phyloP scores from a whole-genome alignment of 2,888 invertebrate species.

The Crioceris asparagi region DNA sequence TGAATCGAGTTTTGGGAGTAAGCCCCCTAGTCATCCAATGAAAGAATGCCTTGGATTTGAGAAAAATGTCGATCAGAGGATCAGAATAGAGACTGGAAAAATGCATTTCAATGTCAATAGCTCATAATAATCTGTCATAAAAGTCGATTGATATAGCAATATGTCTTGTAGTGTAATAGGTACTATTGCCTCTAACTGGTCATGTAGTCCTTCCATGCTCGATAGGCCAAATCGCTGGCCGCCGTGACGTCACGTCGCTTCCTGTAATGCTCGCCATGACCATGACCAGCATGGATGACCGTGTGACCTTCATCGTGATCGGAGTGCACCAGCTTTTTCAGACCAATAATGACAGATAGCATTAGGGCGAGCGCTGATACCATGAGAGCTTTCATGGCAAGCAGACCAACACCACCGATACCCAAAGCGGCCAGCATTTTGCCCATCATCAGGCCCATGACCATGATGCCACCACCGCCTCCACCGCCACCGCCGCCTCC shows the following conservation, averaged over 20 bases:
- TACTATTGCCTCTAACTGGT: background rate
- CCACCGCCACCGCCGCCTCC: constrained; percentile 36
- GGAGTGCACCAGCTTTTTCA: constrained; percentile 56
- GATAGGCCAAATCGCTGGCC: constrained; percentile 34
- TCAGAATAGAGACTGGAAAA: no score
- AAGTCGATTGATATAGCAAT: no score
- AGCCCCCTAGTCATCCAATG: no score
- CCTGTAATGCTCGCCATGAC: constrained; percentile 46
- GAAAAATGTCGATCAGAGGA: no score
- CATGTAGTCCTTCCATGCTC: constrained; percentile 38
- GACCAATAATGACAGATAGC: constrained; percentile 62
- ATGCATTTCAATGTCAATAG: no score
- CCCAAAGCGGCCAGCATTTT: constrained; percentile 68
- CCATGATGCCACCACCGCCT: constrained; percentile 45
- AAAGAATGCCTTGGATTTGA: no score
- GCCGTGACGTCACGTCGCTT: constrained; percentile 30
- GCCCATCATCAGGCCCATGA: constrained; percentile 64
- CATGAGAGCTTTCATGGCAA: constrained; percentile 59
- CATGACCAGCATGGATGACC: constrained; percentile 42
- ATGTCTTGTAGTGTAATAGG: no score
- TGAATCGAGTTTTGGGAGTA: no score
- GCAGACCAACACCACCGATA: constrained; percentile 60
- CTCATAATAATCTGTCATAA: no score
- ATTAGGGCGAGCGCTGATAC: constrained; percentile 61
- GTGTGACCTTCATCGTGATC: constrained; percentile 41